A percentile compares a stretch with the other conserved stretches of the same genome.
Evolutionary conservation across 2,888 invertebrate species (phyloP).

Genomic region (Apodemia hepburni): DNA sequence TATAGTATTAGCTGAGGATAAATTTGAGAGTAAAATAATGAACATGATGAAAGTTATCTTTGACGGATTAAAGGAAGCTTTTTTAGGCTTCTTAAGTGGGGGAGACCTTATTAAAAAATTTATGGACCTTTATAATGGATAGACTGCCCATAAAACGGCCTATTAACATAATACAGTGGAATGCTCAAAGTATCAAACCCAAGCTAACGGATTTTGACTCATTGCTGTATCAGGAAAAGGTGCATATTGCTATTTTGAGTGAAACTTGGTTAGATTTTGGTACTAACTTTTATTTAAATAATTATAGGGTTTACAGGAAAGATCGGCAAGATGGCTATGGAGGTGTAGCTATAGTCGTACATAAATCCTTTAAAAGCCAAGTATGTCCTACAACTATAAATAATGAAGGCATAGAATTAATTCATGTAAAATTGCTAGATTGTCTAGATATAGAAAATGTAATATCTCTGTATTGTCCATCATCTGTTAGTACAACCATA

Average conservation of each 20-base stretch:
- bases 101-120: not conserved
- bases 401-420: constrained; percentile 13
- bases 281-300: not conserved
- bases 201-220: constrained; percentile 1
- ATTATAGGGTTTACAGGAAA: constrained; percentile 6
- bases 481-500: constrained; percentile 7
- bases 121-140: not conserved
- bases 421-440: constrained; percentile 11
- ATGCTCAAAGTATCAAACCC: constrained; percentile 5
- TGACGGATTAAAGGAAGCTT: not conserved
- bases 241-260: constrained; percentile 11
- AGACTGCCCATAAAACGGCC: not conserved
- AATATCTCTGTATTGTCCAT: constrained; percentile 23
- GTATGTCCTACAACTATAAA: not conserved
- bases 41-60: not conserved
- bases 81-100: not conserved
- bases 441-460: constrained; percentile 11
- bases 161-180: not conserved
- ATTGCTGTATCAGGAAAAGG: constrained; percentile 7
- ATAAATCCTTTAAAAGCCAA: constrained; percentile 13
- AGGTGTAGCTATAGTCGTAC: constrained; percentile 17
- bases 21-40: not conserved
- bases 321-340: constrained; percentile 12
- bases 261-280: constrained; percentile 5
- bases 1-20: not conserved